phyloP scores from a whole-genome alignment of 2,113 vertebrate species.

The Nibea albiflora region DNA sequence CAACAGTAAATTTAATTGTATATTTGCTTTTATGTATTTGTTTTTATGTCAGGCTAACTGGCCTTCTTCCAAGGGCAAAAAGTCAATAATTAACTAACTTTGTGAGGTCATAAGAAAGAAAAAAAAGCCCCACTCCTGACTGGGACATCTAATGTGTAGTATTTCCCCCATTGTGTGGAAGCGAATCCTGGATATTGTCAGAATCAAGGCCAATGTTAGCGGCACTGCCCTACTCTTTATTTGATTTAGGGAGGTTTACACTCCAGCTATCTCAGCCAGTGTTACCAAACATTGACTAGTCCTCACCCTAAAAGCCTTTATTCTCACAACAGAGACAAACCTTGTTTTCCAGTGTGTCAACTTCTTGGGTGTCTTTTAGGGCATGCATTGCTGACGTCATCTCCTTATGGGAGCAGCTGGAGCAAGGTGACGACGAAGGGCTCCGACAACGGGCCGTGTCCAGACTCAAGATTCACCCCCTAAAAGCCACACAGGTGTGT shows the following conservation, averaged over 20 bases:
- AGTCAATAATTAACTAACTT: background rate
- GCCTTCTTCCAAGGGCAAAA: no score
- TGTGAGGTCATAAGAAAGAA: background rate
- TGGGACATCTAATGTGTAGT: background rate
- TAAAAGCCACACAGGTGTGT: constrained; percentile 87
- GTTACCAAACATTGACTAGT: background rate
- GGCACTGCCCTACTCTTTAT: background rate
- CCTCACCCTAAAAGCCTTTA: background rate
- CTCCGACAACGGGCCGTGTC: constrained; percentile 82
- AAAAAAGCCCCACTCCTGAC: background rate
- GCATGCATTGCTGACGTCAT: constrained; percentile 88
- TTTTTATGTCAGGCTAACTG: background rate
- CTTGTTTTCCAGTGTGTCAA: background rate
- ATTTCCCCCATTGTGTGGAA: background rate
- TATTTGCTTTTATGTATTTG: background rate
- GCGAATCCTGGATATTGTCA: background rate
- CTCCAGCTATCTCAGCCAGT: background rate
- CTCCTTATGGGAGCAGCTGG: constrained; percentile 88
- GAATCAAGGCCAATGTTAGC: background rate
- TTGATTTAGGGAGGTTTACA: background rate
- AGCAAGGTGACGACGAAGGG: constrained; percentile 72
- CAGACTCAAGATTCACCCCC: constrained; percentile 91
- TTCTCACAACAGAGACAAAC: background rate
- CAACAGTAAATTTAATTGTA: background rate
- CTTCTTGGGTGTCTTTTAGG: constrained; percentile 75